These are phyloP conservation scores for Sarcophaga subvicina DNA, from an alignment of 2,888 invertebrate genomes.

Conservation along the genomic window DNA sequence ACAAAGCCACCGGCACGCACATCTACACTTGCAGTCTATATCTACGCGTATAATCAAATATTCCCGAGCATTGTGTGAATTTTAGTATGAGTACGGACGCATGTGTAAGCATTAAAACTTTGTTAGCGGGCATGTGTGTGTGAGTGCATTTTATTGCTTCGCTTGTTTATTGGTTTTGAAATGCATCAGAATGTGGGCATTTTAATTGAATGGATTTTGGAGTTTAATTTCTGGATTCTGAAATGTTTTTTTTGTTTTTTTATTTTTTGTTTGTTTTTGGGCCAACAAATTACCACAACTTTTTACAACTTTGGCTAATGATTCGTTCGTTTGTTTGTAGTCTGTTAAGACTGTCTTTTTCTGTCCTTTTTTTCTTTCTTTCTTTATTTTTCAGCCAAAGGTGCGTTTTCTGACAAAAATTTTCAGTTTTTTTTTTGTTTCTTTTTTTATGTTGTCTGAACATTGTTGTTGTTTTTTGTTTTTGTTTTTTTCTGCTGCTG, in stretches of 20 bases:
- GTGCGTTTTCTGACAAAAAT: conserved; percentile 62
- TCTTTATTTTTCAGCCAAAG: conserved; percentile 43
- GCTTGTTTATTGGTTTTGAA: conserved; percentile 7
- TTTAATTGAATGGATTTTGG: background rate
- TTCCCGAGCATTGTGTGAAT: background rate
- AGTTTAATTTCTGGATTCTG: conserved; percentile 52
- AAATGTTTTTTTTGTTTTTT: conserved; percentile 16
- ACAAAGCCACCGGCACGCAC: background rate
- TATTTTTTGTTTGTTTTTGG: background rate
- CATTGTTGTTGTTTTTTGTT: conserved; percentile 33
- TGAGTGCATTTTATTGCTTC: background rate
- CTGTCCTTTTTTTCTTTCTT: background rate
- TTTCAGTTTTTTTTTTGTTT: conserved; percentile 6
- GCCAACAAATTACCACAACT: background rate
- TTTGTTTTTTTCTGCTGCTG: conserved; percentile 39
- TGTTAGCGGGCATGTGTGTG: too few relatives aligned
- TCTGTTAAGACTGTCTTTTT: too few relatives aligned
- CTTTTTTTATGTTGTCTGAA: conserved; percentile 26
- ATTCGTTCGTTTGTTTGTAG: background rate
- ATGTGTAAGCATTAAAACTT: conserved; percentile 21
- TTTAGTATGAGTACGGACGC: background rate
- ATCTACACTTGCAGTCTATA: background rate
- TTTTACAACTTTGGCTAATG: background rate
- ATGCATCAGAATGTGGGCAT: conserved; percentile 56
- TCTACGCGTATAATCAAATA: background rate